Base-by-base conservation (phyloP, 2,797 vertebrate species). In the Dendrocincla fuliginosa region DNA sequence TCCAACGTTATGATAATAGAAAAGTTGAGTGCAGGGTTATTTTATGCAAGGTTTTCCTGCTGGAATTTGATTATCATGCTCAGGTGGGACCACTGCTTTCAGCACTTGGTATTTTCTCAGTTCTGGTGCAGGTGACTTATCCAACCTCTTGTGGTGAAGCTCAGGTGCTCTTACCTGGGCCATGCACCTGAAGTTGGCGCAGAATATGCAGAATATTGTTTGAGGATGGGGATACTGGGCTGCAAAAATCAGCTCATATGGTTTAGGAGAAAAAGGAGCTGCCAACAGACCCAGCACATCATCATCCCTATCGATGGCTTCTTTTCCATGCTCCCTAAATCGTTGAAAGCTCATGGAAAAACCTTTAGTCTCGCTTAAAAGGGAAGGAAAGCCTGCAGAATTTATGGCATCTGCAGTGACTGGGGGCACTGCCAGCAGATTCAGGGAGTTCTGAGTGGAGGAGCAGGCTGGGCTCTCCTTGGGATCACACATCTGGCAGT, bases 371-470 rank as follows among this genome's bases (percentile, higher is more conserved):
- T 84, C 1, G 0, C 30, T 74, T 46, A 44, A 73, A 90, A 84
- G 25, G 46, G 61, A 22, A 70, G 49, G 22, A 24, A 65, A 94
- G 7, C 18, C 56, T 89, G 24, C 28, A 56, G 86, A 28, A 92
- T 93, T 95, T 83, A 93, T 30, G 39, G 46, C 46, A 87, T 64
- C 93, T 90, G 92, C 94, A 92, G 70, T 33, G 86, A 64, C 53
- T 7, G 1, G n/a, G 49, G 87, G 50, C 64, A 35, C 55, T 83
- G 79, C 70, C 80, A 78, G 68, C 1, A 16, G 65, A 49, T 57
- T 42, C 55, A 64, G 47, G 53, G 84, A 86, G 50, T 55, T 55
- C 13, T 3, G 35, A 93, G 69, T n/a, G 61, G 46, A 73, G 67
- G 57, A 67, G 78, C 28, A 70, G 82, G 33, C 52, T 80, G 89